Conservation (phyloP, 2,797 vertebrate genomes). For the Eulemur rubriventer region DNA sequence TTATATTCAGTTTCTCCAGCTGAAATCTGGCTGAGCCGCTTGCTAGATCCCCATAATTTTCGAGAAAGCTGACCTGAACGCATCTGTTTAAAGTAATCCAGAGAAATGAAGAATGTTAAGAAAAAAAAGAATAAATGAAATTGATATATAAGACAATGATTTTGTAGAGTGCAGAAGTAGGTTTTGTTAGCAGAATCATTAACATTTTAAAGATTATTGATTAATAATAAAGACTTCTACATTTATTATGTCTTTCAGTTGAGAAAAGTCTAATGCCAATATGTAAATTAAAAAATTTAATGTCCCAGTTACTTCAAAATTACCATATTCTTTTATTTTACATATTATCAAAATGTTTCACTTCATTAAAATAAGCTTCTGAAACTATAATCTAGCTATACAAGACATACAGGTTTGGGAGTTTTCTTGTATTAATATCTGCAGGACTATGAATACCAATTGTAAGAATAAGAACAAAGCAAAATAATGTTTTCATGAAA, state of each 20-base stretch:
- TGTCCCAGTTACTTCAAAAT: constrained; percentile 33
- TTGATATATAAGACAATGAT: constrained; percentile 80
- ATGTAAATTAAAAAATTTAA: constrained; percentile 41
- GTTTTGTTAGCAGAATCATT: constrained; percentile 49
- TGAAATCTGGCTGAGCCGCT: constrained; percentile 95
- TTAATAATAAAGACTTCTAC: constrained; percentile 24
- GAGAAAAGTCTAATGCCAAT: background rate
- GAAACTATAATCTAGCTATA: background rate
- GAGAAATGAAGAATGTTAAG: constrained; percentile 80
- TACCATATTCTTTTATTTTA: background rate
- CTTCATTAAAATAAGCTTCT: constrained; percentile 35
- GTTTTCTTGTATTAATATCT: constrained; percentile 4
- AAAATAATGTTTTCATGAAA: background rate
- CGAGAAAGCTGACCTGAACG: constrained; percentile 96
- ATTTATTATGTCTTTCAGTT: constrained; percentile 16
- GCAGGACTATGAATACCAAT: background rate
- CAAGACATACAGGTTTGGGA: background rate
- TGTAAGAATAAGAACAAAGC: background rate
- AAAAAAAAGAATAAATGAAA: constrained; percentile 83
- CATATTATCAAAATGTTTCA: constrained; percentile 8
- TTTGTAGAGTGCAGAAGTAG: constrained; percentile 76
- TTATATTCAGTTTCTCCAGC: constrained; percentile 97
- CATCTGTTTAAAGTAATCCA: constrained; percentile 92
- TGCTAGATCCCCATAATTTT: constrained; percentile 98
- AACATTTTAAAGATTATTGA: constrained; percentile 44